Percentiles rank a stretch among this genome's conserved stretches.
These are phyloP conservation scores for Lynx canadensis DNA, from an alignment of 2,113 vertebrate species.

Conservation along the genomic window DNA sequence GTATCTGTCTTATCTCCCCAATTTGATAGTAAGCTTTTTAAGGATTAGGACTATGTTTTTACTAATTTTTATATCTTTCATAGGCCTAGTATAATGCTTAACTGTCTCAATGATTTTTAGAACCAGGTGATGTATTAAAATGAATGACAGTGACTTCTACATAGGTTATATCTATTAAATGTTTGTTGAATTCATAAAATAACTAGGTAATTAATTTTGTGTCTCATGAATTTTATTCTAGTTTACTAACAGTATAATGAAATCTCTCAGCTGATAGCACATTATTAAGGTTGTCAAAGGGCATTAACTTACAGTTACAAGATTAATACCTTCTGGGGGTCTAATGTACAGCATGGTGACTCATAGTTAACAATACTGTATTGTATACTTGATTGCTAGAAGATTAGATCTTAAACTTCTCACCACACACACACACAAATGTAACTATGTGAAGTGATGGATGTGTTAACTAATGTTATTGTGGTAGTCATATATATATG, in stretches of 20 bases:
- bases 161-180: background rate
- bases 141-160: background rate
- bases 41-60: background rate
- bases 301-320: background rate
- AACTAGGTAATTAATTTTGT: constrained; percentile 35
- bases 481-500: background rate
- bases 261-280: background rate
- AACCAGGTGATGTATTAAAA: background rate
- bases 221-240: background rate
- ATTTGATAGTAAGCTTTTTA: background rate
- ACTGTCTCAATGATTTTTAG: background rate
- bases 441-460: background rate
- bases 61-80: constrained; percentile 16
- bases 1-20: background rate
- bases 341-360: background rate
- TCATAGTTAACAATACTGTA: background rate
- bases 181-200: background rate
- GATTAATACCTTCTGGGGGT: background rate
- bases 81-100: background rate
- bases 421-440: background rate
- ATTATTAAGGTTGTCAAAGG: background rate
- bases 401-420: background rate
- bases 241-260: background rate
- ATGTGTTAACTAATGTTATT: background rate
- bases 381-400: background rate